phyloP scores from a whole-genome alignment of 2,113 vertebrate genomes.

The Empidonax alnorum region DNA sequence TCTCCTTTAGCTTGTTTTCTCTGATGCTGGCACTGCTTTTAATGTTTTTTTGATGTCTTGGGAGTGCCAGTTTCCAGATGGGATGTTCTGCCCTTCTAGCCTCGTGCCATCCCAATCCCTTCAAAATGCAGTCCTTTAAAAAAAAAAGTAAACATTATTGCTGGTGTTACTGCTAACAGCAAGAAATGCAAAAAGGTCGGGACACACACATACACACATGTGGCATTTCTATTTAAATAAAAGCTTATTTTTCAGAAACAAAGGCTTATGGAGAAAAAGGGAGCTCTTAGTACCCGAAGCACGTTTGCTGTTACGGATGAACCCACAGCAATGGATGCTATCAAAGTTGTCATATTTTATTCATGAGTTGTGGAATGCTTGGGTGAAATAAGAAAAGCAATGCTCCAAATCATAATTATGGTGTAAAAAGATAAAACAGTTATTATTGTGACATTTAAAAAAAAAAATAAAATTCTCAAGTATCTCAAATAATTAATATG shows the following conservation, averaged over 20 bases:
- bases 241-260: slow-evolving; percentile 72
- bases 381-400: slow-evolving; percentile 83
- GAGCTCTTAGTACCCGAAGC: slow-evolving; percentile 70
- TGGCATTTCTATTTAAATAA: slow-evolving; percentile 63
- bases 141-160: slow-evolving; percentile 45
- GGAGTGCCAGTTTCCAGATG: background rate
- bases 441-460: slow-evolving; percentile 64
- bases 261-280: slow-evolving; percentile 54
- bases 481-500: slow-evolving; percentile 49
- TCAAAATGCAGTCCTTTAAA: slow-evolving; percentile 37
- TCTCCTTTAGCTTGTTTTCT: slow-evolving; percentile 3
- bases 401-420: slow-evolving; percentile 80
- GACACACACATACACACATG: background rate
- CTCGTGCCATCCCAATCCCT: slow-evolving; percentile 32
- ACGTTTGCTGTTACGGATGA: slow-evolving; percentile 76
- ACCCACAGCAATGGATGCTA: slow-evolving; percentile 83
- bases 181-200: background rate
- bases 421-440: slow-evolving; percentile 75
- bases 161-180: slow-evolving; percentile 37
- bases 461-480: slow-evolving; percentile 47
- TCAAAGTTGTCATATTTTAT: slow-evolving; percentile 95
- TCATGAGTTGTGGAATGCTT: slow-evolving; percentile 87
- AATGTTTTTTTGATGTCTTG: slow-evolving; percentile 25
- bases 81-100: background rate
- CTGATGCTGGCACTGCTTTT: background rate